Evolutionary conservation across 2,888 invertebrate species (phyloP).

Genomic region (Lasius platythorax): DNA sequence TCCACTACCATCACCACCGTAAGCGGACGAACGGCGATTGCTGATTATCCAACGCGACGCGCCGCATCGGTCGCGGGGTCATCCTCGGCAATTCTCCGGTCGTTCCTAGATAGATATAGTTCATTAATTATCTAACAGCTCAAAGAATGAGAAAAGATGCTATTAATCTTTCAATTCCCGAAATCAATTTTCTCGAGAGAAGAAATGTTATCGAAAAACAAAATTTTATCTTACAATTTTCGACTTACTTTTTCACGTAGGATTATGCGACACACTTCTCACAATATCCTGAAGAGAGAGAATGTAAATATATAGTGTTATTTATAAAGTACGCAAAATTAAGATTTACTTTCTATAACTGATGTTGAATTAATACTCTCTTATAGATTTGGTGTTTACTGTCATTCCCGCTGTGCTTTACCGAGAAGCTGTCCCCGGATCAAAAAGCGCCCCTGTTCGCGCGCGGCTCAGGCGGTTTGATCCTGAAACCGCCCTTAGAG

Average conservation of each 20-base stretch:
- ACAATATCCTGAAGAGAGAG: too few relatives aligned
- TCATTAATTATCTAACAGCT: slow-evolving; percentile 11
- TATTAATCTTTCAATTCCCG: neutral
- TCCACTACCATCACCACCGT: neutral
- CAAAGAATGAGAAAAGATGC: neutral
- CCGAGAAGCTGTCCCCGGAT: slow-evolving; percentile 79
- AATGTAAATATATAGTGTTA: too few relatives aligned
- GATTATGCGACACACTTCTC: neutral
- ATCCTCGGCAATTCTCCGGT: neutral
- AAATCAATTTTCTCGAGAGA: neutral
- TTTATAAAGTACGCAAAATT: neutral
- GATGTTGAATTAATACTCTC: neutral
- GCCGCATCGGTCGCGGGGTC: slow-evolving; percentile 34
- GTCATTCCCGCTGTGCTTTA: slow-evolving; percentile 56
- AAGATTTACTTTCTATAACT: neutral
- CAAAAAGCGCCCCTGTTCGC: slow-evolving; percentile 82
- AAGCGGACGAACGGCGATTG: slow-evolving; percentile 33
- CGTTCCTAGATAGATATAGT: neutral
- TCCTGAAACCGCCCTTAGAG: slow-evolving; percentile 78
- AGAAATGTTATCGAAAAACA: too few relatives aligned
- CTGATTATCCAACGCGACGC: slow-evolving; percentile 47
- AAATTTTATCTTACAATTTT: neutral
- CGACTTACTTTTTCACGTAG: neutral
- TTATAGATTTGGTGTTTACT: slow-evolving; percentile 59
- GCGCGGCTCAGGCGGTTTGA: slow-evolving; percentile 80